phyloP scores from a whole-genome alignment of 2,113 vertebrate genomes.

The Neolamprologus devosi region DNA sequence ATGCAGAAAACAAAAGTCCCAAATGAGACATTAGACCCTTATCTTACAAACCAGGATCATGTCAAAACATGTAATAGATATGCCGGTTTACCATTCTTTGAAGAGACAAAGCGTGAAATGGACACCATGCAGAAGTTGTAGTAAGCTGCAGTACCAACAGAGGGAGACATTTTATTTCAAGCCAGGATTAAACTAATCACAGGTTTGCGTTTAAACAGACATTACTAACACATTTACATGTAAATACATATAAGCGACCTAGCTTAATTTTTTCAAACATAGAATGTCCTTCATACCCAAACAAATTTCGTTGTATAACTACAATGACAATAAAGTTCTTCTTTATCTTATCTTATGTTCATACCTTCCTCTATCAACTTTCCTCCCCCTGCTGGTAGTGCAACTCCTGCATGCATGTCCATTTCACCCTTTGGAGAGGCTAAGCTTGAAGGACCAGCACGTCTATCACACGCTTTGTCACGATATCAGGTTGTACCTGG shows the following conservation, averaged over 20 bases:
- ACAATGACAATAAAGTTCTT: neutral
- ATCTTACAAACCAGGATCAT: neutral
- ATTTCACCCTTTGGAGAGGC: neutral
- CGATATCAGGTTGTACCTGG: neutral
- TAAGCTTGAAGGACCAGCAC: neutral
- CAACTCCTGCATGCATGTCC: neutral
- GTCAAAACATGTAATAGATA: neutral
- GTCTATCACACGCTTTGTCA: neutral
- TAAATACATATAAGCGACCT: neutral
- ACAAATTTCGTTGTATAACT: neutral
- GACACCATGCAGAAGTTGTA: neutral
- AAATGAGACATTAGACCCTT: neutral
- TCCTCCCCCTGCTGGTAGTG: neutral
- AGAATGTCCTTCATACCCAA: neutral
- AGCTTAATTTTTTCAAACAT: neutral
- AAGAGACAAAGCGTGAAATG: neutral
- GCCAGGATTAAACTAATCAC: neutral
- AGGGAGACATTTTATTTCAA: neutral
- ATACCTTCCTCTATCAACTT: neutral
- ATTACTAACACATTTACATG: neutral
- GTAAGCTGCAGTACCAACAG: neutral
- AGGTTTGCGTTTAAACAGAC: neutral
- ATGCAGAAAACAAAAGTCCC: neutral
- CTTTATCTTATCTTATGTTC: neutral
- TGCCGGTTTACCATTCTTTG: neutral